These are phyloP conservation scores for Bryconaethiops microstoma DNA, from an alignment of 2,797 vertebrate genomes.

Conservation along the genomic window DNA sequence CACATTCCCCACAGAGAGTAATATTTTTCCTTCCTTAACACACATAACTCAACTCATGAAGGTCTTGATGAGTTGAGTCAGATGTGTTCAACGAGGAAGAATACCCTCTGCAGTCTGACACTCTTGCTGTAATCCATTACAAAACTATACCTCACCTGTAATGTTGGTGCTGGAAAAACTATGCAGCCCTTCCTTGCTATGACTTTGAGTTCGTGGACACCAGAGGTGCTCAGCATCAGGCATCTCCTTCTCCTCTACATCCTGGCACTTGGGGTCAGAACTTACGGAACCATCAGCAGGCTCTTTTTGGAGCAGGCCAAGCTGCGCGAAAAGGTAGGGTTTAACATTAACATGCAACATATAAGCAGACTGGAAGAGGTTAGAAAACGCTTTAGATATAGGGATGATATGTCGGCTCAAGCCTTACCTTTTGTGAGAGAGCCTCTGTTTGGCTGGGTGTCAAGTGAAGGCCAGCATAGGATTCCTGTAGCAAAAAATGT, in stretches of 20 bases:
- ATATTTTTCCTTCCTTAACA: too few species aligned
- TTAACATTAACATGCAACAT: neutral
- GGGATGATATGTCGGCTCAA: neutral
- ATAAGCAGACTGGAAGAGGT: neutral
- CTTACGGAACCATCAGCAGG: conserved; percentile 26
- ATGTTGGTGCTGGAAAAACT: conserved; percentile 33
- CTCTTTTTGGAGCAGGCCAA: conserved; percentile 54
- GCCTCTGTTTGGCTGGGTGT: conserved; percentile 58
- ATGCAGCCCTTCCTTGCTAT: conserved; percentile 19
- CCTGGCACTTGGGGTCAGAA: conserved; percentile 31
- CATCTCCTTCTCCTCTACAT: conserved; percentile 30
- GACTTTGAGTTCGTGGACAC: conserved; percentile 29
- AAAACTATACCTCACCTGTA: conserved; percentile 36
- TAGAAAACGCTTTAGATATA: neutral
- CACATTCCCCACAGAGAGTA: too few species aligned
- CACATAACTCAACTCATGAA: neutral
- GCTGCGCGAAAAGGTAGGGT: conserved; percentile 27
- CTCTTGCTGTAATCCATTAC: neutral
- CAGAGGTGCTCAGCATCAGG: conserved; percentile 3
- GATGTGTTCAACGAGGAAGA: neutral
- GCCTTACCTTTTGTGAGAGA: conserved; percentile 57
- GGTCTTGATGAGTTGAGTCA: neutral
- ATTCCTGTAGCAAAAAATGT: conserved; percentile 45
- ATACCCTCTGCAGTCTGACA: neutral
- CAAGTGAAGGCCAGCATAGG: conserved; percentile 54